These are phyloP conservation scores for Megaceryle maxima DNA, from an alignment of 2,113 vertebrate genomes.

Conservation along the genomic window DNA sequence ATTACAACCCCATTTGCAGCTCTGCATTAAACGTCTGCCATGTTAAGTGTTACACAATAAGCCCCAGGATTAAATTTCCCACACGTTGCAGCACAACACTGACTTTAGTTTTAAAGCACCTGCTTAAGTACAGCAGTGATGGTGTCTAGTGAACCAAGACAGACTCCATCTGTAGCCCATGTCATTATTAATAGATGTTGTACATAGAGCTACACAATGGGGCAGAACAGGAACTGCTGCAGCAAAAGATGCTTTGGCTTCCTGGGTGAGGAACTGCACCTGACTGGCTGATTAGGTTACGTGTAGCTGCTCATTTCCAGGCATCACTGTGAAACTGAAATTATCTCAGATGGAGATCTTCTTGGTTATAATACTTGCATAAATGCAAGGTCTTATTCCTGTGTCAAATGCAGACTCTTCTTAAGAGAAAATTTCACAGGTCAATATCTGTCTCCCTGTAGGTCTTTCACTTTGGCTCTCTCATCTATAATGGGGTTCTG, in stretches of 20 bases:
- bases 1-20: not conserved
- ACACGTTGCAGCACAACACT: not conserved
- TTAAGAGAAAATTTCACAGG: not conserved
- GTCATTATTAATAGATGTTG: not conserved
- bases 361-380: not conserved
- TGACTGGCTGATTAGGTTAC: not conserved
- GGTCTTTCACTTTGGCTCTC: not conserved
- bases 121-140: not conserved
- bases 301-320: not conserved
- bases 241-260: not conserved
- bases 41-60: not conserved
- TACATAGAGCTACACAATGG: not conserved
- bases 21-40: not conserved
- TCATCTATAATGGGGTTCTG: not conserved
- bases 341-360: not conserved
- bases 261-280: not conserved
- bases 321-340: not conserved
- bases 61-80: not conserved
- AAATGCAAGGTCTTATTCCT: not conserved
- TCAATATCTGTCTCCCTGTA: not conserved
- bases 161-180: not conserved
- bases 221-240: conserved; percentile 3
- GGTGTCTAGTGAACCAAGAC: not conserved
- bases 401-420: not conserved
- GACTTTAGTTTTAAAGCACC: not conserved